Evolutionary conservation across 1,140 invertebrate genomes (phyloP), one percentile per base, ranked within the genome.

Genomic region (Ceratina japonica): DNA sequence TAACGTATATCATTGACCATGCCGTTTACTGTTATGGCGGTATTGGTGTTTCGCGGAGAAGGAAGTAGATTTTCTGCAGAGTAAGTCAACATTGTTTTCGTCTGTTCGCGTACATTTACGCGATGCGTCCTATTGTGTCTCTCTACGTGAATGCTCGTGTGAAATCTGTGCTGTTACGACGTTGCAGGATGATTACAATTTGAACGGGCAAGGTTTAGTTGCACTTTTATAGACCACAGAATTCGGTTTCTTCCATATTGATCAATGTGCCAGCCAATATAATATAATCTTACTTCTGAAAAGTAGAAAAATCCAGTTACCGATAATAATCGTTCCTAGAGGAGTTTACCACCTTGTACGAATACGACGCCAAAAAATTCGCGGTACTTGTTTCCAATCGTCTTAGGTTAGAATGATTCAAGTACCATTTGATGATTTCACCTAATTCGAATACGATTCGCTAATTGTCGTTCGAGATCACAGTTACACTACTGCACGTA

Each of bases 21-120:
- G 82, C 86, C 75, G 86, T 86, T 82, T 81, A 72, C 80, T 81
- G 82, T 86, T 86, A 88, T 88, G 87, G 87, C 86, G 86, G 85
- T 83, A 69, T 84, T 81, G 79, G 64, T 75, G 22, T 52, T 27
- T 77, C 59, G 69, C 18, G 37, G 56, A 69, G 83, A 75, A 71
- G 59, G 78, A 65, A 80, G 59, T 77, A 61, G 73, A 54, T 71
- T 81, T 74, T 84, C 64, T 58, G 75, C 20, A 81, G 59, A 76
- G 82, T 81, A 81, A 85, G 83, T 84, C 58, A 37, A 16, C 22
- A 59, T 44, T 49, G 31, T 69, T 64, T 69, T 24, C 31, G 62
- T 58, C 69, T 37, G n/a, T 52, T 81, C 44, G 31, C 54, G 2
- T 20, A 61, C 0, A 16, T 8, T 18, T 18, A n/a, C 56, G 22